Base-by-base conservation (phyloP, 2,888 invertebrate genomes). In the Idaea straminata region DNA sequence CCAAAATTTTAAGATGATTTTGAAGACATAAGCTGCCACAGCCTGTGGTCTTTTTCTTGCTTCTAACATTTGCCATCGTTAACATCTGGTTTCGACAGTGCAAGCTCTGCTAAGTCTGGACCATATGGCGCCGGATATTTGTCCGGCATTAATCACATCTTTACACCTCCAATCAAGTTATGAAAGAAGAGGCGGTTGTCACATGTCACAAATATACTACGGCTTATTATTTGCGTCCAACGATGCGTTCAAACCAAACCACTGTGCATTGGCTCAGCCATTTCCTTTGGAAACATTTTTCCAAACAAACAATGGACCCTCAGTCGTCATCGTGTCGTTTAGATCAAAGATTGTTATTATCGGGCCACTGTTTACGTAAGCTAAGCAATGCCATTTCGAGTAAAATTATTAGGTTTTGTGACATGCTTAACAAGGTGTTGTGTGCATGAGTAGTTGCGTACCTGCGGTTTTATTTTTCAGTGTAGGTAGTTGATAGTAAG, bases 231-330 rank as follows among this genome's bases (percentile, higher is more conserved):
- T 66, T 64, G 64, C 15, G 57, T 13, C 58, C 69, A 63, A 35
- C 63, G 63, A 66, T 58, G 66, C 69, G 69, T 59, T 15, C 38
- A 66, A 68, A 64, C 59, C 59, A 58, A 62, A 58, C 59, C 35
- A 58, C 61, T 38, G 38, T 59, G 35, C 57, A 36, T 35, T 47
- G 58, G 58, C 34, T 62, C 62, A 69, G 66, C 36, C 13, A 59
- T 61, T 72, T 72, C 72, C 72, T 70, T 72, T 70, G 60, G 59
- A 64, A 63, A 70, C 68, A 69, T 64, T 72, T 72, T 68, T 69
- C 59, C 59, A 66, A 63, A 58, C 63, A 59, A 61, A 61, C 65
- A 62, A 63, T 63, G 35, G 47, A 47, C 47, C 47, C 13, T 47
- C 47, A 25, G 25, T 25, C 25, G 57, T 36, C 38, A 60, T 64